A percentile compares a stretch with the other conserved stretches of the same genome.
Conservation (phyloP, 2,888 invertebrate species). For the Himalopsyche anomala region DNA sequence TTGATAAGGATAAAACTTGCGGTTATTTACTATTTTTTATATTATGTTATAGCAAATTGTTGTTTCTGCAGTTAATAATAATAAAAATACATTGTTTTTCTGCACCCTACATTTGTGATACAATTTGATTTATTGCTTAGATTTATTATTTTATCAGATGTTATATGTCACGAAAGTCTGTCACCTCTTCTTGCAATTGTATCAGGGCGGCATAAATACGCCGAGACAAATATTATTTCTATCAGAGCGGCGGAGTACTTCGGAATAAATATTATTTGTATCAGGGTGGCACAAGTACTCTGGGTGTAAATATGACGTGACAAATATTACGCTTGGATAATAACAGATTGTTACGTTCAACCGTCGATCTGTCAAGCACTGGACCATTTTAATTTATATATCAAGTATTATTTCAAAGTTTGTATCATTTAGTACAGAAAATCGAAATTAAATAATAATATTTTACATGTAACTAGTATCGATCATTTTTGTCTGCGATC, state of each 20-base stretch:
- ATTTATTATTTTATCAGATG: slow-evolving; percentile 5
- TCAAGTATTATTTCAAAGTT: too few species aligned
- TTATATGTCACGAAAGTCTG: neutral
- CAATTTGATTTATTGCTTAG: neutral
- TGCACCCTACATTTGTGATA: too few species aligned
- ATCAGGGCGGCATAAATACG: slow-evolving; percentile 8
- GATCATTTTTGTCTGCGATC: too few species aligned
- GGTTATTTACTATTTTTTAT: too few species aligned
- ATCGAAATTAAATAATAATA: too few species aligned
- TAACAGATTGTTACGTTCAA: neutral
- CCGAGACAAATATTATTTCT: slow-evolving; percentile 18
- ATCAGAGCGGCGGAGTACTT: neutral
- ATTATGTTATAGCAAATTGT: too few species aligned
- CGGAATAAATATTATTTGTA: slow-evolving; percentile 18
- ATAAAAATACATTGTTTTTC: too few species aligned
- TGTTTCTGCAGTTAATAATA: too few species aligned
- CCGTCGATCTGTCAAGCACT: neutral
- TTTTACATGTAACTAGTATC: too few species aligned
- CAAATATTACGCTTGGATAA: neutral
- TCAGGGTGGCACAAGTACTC: neutral
- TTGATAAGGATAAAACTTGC: too few species aligned
- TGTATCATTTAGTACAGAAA: too few species aligned
- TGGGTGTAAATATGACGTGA: neutral
- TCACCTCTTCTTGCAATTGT: neutral
- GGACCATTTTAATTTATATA: neutral